Base-by-base conservation (phyloP, 2,113 vertebrate genomes). In the Ceratotherium simum region DNA sequence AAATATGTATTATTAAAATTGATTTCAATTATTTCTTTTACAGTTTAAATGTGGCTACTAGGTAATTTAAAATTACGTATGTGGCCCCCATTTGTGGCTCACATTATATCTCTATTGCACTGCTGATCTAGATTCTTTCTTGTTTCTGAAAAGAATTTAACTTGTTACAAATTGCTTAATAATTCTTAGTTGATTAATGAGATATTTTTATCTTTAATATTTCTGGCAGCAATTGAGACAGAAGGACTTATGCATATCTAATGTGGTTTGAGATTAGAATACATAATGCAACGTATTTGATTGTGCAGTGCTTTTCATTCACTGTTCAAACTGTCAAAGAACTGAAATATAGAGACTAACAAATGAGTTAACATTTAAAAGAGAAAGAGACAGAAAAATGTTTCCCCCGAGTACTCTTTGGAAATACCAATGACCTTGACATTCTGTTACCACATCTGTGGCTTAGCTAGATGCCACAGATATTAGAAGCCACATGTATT, bases 391-490 rank as follows among this genome's bases (percentile, higher is more conserved):
- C 20, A 12, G 17, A 92, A 17, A 76, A 80, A 67, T 76, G 2
- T 11, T 56, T 56, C 62, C 70, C 69, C 3, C 0, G 6, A 29
- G 33, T 56, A 82, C 64, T 81, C 29, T 96, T 96, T 92, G 76
- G 78, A 83, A 94, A 96, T 96, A 94, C 25, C 78, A 83, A 62
- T 94, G 42, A 75, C 69, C 48, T 56, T 98, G 88, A 64, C 86
- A 95, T 81, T 72, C 79, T 56, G 86, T 88, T 97, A 93, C 76
- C 86, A 97, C 51, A 97, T 72, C 78, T 98, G 78, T 95, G 81
- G 56, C 86, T 97, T 48, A 91, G 13, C 60, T 90, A n/a, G 42
- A 42, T 42, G 42, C 42, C 42, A 42, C 42, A 42, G 42, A 42
- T 42, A 42, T 42, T 42, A 42, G 42, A 42, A 42, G 42, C 42